These are phyloP conservation scores for Antigone vipio DNA, from an alignment of 2,113 vertebrate genomes.

Conservation along the genomic window DNA sequence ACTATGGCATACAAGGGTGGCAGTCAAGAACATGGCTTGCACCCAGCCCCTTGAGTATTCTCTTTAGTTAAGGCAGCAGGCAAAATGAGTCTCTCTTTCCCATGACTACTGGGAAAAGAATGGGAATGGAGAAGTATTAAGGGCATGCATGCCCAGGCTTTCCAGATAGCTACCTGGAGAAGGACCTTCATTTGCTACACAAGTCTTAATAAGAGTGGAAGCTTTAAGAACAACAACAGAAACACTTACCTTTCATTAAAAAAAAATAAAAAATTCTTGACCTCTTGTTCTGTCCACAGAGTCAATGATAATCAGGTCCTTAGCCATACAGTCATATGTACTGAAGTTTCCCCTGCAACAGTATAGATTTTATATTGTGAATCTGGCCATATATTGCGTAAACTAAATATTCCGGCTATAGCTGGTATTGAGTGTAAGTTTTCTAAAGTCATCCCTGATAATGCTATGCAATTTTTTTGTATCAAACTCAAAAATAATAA, in stretches of 20 bases:
- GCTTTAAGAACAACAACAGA: neutral
- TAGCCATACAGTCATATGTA: neutral
- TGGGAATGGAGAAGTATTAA: neutral
- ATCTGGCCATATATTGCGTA: neutral
- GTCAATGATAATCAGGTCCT: neutral
- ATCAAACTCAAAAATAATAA: neutral
- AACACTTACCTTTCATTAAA: neutral
- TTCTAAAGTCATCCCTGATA: neutral
- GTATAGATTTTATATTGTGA: neutral
- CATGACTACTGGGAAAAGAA: neutral
- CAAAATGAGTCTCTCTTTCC: neutral
- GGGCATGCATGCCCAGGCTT: neutral
- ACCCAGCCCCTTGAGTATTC: neutral
- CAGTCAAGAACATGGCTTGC: neutral
- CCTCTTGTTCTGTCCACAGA: neutral
- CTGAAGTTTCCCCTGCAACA: neutral
- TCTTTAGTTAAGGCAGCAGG: neutral
- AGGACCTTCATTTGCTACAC: neutral
- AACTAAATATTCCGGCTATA: neutral
- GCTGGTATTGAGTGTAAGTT: neutral
- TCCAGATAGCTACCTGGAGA: neutral
- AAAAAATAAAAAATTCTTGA: neutral
- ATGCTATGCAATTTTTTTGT: neutral
- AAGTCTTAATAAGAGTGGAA: neutral
- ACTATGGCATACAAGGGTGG: neutral